Evolutionary conservation across 2,888 invertebrate genomes (phyloP).

Genomic region (Dolichopus griseipennis): DNA sequence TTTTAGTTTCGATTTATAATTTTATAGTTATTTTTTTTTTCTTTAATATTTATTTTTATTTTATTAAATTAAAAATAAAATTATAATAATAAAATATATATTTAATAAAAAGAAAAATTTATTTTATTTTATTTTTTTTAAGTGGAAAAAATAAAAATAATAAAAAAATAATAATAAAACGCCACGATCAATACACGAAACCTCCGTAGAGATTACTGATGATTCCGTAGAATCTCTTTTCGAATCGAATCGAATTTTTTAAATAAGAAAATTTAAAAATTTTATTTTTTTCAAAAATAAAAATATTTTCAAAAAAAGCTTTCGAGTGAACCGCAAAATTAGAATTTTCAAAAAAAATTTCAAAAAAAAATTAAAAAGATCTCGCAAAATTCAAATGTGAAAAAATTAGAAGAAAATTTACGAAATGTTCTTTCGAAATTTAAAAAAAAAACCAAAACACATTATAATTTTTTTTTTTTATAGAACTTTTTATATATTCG

Average conservation of each 20-base stretch:
- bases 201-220: constrained; percentile 45
- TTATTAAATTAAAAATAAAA: constrained; percentile 5
- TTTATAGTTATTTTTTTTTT: constrained; percentile 8
- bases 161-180: constrained; percentile 1
- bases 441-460: too few relatives aligned
- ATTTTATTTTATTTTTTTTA: too few relatives aligned
- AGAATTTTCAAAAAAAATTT: neutral
- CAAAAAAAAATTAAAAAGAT: neutral
- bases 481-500: too few relatives aligned
- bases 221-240: constrained; percentile 20
- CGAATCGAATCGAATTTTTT: constrained; percentile 14
- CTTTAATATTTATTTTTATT: constrained; percentile 14
- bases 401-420: too few relatives aligned
- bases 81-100: neutral
- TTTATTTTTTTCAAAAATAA: neutral
- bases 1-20: constrained; percentile 9
- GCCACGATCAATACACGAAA: constrained; percentile 32
- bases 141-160: neutral
- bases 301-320: neutral
- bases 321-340: neutral
- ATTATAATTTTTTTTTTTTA: too few relatives aligned
- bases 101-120: too few relatives aligned
- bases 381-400: neutral
- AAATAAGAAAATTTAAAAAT: neutral
- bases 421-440: too few relatives aligned